A percentile compares a stretch with the other conserved stretches of the same genome.
These are phyloP conservation scores for Actenoides hombroni DNA, from an alignment of 2,113 vertebrate genomes.

Conservation along the genomic window DNA sequence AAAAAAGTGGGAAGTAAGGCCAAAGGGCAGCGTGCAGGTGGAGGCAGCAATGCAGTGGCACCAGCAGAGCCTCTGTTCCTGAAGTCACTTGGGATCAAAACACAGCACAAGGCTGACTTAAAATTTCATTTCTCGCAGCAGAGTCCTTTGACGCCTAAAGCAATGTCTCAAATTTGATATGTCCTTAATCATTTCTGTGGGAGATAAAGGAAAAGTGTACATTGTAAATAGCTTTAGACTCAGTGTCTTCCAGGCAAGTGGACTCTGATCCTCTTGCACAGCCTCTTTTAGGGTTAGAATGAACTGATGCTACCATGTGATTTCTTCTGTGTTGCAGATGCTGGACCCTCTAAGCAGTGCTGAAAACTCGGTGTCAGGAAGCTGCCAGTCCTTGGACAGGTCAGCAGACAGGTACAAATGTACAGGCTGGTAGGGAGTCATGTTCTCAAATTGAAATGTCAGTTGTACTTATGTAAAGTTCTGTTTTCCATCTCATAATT, in stretches of 20 bases:
- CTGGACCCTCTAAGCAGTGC: slow-evolving; percentile 93
- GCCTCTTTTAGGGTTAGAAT: background rate
- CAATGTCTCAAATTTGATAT: background rate
- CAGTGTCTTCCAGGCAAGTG: background rate
- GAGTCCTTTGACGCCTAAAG: background rate
- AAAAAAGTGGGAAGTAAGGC: slow-evolving; percentile 6
- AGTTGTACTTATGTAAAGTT: background rate
- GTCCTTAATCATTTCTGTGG: background rate
- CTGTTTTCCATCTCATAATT: background rate
- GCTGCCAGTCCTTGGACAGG: slow-evolving; percentile 95
- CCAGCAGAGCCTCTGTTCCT: background rate
- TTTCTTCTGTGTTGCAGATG: slow-evolving; percentile 76
- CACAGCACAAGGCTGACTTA: background rate
- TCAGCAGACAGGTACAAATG: slow-evolving; percentile 87
- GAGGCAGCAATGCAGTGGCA: background rate
- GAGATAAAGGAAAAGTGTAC: background rate
- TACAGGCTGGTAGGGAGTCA: background rate
- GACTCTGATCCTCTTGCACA: background rate
- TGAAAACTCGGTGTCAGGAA: slow-evolving; percentile 92
- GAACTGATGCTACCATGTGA: background rate
- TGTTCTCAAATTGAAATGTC: background rate
- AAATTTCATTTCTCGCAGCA: background rate
- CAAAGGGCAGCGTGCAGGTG: background rate
- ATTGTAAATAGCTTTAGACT: background rate
- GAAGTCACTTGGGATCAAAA: background rate